A percentile compares a stretch with the other conserved stretches of the same genome.
These are phyloP conservation scores for Myotis planiceps DNA, from an alignment of 2,797 vertebrate genomes.

Conservation along the genomic window DNA sequence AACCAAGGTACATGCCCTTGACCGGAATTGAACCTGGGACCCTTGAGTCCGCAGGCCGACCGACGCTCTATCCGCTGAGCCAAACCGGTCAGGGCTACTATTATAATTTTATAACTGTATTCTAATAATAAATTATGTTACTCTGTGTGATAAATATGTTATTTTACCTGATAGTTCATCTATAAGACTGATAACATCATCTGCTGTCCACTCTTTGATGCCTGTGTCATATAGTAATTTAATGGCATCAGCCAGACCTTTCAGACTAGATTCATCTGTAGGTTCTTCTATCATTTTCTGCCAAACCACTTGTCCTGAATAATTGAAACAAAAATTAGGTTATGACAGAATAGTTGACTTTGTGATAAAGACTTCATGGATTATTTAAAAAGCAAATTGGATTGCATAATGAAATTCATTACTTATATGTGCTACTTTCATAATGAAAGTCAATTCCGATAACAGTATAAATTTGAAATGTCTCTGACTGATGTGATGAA, in stretches of 20 bases:
- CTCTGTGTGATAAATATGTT: not conserved
- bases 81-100: not conserved
- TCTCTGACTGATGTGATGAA: not conserved
- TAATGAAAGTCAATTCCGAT: not conserved
- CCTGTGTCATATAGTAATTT: slow-evolving; percentile 87
- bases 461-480: slow-evolving; percentile 45
- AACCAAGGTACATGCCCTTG: no score
- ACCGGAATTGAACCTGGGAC: no score
- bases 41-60: no score
- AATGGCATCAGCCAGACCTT: slow-evolving; percentile 91
- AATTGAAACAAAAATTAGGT: slow-evolving; percentile 70
- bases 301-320: slow-evolving; percentile 91
- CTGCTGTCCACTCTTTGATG: slow-evolving; percentile 88
- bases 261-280: slow-evolving; percentile 88
- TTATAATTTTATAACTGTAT: slow-evolving; percentile 7
- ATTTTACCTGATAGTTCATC: slow-evolving; percentile 93
- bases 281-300: slow-evolving; percentile 89
- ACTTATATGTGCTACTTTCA: not conserved
- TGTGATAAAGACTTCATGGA: slow-evolving; percentile 42
- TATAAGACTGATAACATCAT: slow-evolving; percentile 91
- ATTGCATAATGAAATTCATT: slow-evolving; percentile 29
- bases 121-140: slow-evolving; percentile 40
- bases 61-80: no score
- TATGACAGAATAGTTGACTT: slow-evolving; percentile 41
- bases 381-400: slow-evolving; percentile 31